Conservation (phyloP, 2,797 vertebrate genomes). For the Gouania willdenowi region DNA sequence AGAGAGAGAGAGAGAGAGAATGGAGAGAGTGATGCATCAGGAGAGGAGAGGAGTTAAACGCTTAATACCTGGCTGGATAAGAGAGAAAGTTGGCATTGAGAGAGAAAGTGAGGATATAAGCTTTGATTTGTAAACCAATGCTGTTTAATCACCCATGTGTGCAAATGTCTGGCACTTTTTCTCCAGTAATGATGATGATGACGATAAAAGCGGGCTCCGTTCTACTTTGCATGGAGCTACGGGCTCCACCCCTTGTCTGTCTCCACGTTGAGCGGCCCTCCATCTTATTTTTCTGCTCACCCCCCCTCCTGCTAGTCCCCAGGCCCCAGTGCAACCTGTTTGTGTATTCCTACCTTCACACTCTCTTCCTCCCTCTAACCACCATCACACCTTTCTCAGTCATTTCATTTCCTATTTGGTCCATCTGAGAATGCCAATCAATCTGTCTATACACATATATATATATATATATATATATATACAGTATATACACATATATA, state of each 20-base stretch:
- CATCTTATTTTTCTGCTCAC: conserved; percentile 46
- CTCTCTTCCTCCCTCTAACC: conserved; percentile 24
- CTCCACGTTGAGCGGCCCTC: conserved; percentile 30
- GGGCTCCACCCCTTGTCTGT: conserved; percentile 19
- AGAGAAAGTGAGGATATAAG: conserved; percentile 9
- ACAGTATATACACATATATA: too few species aligned
- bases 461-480: too few species aligned
- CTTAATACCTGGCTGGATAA: conserved; percentile 12
- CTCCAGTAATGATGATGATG: conserved; percentile 18
- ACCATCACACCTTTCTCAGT: conserved; percentile 35
- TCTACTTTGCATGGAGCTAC: conserved; percentile 15
- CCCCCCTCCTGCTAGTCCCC: conserved; percentile 38
- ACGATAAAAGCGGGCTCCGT: conserved; percentile 18
- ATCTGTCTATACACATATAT: too few species aligned
- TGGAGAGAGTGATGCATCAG: conserved; percentile 33
- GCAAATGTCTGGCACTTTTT: neutral
- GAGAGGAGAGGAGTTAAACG: conserved; percentile 33
- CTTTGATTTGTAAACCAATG: conserved; percentile 25
- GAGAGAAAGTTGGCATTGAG: conserved; percentile 36
- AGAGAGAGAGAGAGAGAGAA: neutral
- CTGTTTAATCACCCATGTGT: conserved; percentile 18
- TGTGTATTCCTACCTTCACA: conserved; percentile 61
- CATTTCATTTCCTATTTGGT: conserved; percentile 46
- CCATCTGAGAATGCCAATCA: conserved; percentile 46
- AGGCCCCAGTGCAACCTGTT: conserved; percentile 68